Base-by-base conservation (phyloP, 37 sponge, comb jelly and placozoan genomes). In the Halichondria panicea region DNA sequence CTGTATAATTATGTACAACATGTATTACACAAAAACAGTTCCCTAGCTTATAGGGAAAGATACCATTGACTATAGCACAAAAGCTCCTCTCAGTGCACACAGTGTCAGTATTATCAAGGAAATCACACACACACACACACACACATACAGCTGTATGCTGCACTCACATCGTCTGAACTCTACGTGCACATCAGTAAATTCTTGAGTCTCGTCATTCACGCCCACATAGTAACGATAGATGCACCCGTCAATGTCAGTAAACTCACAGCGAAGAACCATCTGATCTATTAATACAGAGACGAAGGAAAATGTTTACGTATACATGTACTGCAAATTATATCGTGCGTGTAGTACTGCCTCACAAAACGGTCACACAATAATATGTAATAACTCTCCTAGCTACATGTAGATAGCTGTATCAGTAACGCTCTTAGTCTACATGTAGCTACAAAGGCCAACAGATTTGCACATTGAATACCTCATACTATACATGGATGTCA, bases 171-270 rank as follows among this genome's bases (percentile, higher is more conserved):
- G 2, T 0, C 9, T 24, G 21, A 25, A 67, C n/a, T 83, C 83
- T 41, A 83, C 68, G 43, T 75, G 83, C 12, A 83, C 41, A 4
- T 28, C 60, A 35, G 63, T 61, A 35, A 52, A 60, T 35, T 61
- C 7, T 36, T 46, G 36, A 1, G 43, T 55, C 3, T 24, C 31
- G 5, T 37, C 48, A 38, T 71, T 44, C 22, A 72, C 33, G 50
- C 73, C 81, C 6, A 71, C 66, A 63, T 32, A 81, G 46, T 71
- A 81, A 4, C 55, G 55, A 45, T 81, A 59, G n/a, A 4, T n/a
- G 54, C 81, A 81, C 0, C 1, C 18, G 1, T 21, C 69, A 19
- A 8, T 11, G 12, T 7, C 31, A 1, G 5, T 1, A 36, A 43
- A 25, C 19, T 78, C 79, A 66, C 79, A 78, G 24, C 55, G 46